Percentiles rank a stretch among this genome's conserved stretches.
These are phyloP conservation scores for Bellardia bayeri DNA, from an alignment of 2,888 invertebrate species.

Conservation along the genomic window DNA sequence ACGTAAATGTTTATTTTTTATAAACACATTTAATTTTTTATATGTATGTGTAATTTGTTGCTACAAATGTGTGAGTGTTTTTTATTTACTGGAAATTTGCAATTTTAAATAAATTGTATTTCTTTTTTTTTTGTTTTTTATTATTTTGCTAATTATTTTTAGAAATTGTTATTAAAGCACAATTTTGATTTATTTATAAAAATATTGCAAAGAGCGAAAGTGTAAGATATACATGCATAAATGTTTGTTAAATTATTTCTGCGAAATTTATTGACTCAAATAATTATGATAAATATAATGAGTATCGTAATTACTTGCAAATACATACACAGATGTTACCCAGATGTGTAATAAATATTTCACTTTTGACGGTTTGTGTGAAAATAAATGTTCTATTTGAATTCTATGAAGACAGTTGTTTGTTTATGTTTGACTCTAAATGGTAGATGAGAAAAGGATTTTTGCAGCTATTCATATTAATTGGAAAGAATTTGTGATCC, in stretches of 20 bases:
- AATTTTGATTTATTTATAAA: constrained; percentile 38
- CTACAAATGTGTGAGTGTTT: neutral
- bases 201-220: constrained; percentile 44
- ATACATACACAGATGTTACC: constrained; percentile 50
- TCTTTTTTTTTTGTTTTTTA: neutral
- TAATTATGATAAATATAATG: constrained; percentile 21
- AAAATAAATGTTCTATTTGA: constrained; percentile 31
- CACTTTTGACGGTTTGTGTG: constrained; percentile 8
- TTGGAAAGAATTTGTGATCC: neutral
- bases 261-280: constrained; percentile 48
- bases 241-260: constrained; percentile 52
- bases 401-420: constrained; percentile 50
- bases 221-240: constrained; percentile 10
- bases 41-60: neutral
- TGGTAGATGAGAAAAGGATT: neutral
- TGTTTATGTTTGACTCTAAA: neutral
- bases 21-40: neutral
- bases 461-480: neutral
- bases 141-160: constrained; percentile 48
- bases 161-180: constrained; percentile 35
- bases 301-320: neutral
- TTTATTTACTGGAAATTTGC: constrained; percentile 37
- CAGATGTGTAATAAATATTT: constrained; percentile 65
- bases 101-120: constrained; percentile 26
- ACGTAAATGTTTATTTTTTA: constrained; percentile 42